Base-by-base conservation (phyloP, 2,797 vertebrate species). In the Toxotes lorentzi region DNA sequence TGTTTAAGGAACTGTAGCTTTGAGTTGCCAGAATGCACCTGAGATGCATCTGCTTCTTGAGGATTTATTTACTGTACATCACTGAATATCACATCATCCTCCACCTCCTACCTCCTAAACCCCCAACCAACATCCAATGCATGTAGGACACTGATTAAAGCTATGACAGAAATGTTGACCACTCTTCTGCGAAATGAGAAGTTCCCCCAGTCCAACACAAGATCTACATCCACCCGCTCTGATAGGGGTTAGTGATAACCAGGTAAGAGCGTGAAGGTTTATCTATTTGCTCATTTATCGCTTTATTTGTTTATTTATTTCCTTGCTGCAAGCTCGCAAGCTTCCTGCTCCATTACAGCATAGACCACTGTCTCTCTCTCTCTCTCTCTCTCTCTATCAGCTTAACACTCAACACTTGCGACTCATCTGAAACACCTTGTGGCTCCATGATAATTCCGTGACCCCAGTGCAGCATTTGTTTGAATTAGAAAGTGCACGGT, bases 401-500 rank as follows among this genome's bases (percentile, higher is more conserved):
- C 51, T 62, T 73, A 92, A 89, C 89, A 80, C 88, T 92, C 86
- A 91, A 91, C 94, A 91, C 92, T 94, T 90, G 89, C 45, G 76
- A 92, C 89, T 91, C 87, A 88, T 96, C 94, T 85, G 81, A 93
- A 95, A 95, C 94, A 95, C 94, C 94, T 95, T 91, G 86, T 85
- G 91, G 78, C 89, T 92, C 89, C 87, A 85, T 83, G 90, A 93
- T 93, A 89, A 92, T 92, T 89, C 87, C 41, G 7, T 92, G 89
- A 91, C 93, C 92, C 69, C 67, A n/a, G 76, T 54, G 84, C 84
- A 81, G 82, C 89, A 89, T 94, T 95, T 95, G 93, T 95, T 95
- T 95, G 88, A 95, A 94, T 95, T 95, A 94, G 92, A 95, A 95
- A 94, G 93, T 94, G 92, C 90, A 90, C 71, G 90, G 91, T 95